These are phyloP conservation scores for Lasioglossum malachurum DNA, from an alignment of 2,888 invertebrate genomes.

Conservation along the genomic window DNA sequence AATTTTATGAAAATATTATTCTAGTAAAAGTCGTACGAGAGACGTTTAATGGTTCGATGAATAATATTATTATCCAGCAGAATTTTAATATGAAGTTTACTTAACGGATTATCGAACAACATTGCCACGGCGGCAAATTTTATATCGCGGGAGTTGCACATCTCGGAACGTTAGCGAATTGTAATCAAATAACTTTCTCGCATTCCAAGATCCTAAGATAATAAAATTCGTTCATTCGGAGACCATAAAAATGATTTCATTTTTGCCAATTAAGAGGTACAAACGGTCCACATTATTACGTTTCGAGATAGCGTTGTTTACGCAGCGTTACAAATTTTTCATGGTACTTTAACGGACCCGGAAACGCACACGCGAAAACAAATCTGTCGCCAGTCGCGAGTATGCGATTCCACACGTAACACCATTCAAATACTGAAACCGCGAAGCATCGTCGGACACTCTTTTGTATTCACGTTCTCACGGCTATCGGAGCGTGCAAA, in stretches of 20 bases:
- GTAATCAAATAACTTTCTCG: neutral
- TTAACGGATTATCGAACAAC: neutral
- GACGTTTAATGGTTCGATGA: neutral
- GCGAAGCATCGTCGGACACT: neutral
- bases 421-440: slow-evolving; percentile 6
- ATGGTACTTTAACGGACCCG: neutral
- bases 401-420: neutral
- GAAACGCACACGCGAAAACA: neutral
- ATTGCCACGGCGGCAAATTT: neutral
- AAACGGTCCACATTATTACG: neutral
- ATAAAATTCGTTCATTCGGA: neutral
- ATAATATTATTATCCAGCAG: neutral
- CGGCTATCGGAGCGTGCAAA: slow-evolving; percentile 32
- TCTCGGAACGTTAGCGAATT: neutral
- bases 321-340: neutral
- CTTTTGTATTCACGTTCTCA: slow-evolving; percentile 31
- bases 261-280: neutral
- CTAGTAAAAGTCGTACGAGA: neutral
- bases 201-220: slow-evolving; percentile 6
- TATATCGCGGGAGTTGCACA: neutral
- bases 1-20: neutral
- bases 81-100: neutral
- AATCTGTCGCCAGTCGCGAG: neutral
- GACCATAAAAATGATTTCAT: neutral
- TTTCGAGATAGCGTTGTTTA: neutral